phyloP scores from a whole-genome alignment of 1,140 invertebrate species.

The Drosophila hydei region DNA sequence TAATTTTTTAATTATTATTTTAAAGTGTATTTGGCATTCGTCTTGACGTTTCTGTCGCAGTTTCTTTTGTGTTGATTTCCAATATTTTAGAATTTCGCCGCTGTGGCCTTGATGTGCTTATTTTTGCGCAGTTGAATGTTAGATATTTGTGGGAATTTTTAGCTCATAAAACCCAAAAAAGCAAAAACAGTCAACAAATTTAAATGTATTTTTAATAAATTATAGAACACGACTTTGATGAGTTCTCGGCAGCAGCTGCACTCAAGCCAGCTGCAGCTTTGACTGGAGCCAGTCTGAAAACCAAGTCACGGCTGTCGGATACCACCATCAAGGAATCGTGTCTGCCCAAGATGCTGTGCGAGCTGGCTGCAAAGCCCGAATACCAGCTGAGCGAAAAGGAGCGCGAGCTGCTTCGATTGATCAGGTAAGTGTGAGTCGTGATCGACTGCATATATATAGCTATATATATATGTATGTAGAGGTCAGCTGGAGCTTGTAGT shows the following conservation, averaged over 20 bases:
- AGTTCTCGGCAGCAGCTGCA: constrained; percentile 70
- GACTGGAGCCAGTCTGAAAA: constrained; percentile 59
- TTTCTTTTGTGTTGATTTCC: background rate
- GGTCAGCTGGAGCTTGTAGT: background rate
- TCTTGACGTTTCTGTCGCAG: background rate
- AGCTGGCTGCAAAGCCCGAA: constrained; percentile 88
- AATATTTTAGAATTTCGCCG: constrained; percentile 14
- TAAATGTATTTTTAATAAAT: background rate
- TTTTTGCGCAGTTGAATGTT: constrained; percentile 41
- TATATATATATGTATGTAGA: too few relatives aligned
- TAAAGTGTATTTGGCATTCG: background rate
- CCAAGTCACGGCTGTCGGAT: constrained; percentile 73
- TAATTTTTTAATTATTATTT: background rate
- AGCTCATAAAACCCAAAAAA: background rate
- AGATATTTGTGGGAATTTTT: constrained; percentile 36
- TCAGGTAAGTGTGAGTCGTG: constrained; percentile 86
- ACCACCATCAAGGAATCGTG: constrained; percentile 85
- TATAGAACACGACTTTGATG: constrained; percentile 75
- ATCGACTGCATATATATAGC: too few relatives aligned
- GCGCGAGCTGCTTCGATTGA: constrained; percentile 87
- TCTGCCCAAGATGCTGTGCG: constrained; percentile 91
- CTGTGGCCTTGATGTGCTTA: constrained; percentile 11
- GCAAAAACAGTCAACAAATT: too few relatives aligned
- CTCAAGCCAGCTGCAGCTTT: constrained; percentile 54
- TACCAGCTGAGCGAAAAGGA: constrained; percentile 89